Percentiles rank a stretch among this genome's conserved stretches.
Evolutionary conservation across 2,113 vertebrate species (phyloP).

Genomic region (Pristiophorus japonicus): DNA sequence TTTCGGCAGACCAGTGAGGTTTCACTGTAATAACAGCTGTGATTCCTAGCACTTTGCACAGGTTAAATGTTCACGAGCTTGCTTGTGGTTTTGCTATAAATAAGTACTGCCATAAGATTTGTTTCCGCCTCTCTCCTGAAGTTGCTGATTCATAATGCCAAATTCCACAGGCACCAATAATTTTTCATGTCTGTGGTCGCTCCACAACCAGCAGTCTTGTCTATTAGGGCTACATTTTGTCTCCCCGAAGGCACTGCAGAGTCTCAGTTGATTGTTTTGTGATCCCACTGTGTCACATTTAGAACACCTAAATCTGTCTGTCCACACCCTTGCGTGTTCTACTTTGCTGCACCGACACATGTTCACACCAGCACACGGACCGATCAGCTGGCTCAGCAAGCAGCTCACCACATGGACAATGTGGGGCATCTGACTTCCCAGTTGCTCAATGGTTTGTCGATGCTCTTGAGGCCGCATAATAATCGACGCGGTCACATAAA

Average conservation of each 20-base stretch:
- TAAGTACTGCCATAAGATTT: background rate
- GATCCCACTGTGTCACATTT: background rate
- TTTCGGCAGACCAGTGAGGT: background rate
- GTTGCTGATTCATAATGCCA: background rate
- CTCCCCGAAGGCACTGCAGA: background rate
- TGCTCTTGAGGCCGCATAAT: background rate
- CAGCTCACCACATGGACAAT: background rate
- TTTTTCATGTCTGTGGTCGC: background rate
- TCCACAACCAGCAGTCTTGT: background rate
- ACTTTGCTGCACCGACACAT: background rate
- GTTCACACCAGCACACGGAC: too few relatives aligned
- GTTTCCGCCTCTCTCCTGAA: background rate
- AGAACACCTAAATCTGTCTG: background rate
- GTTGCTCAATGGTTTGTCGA: background rate
- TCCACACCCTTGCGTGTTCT: background rate
- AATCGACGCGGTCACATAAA: background rate
- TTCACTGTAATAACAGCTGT: background rate
- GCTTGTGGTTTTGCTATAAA: slow-evolving; percentile 1
- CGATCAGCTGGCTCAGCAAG: background rate
- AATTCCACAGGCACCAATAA: background rate
- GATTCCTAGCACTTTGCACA: background rate
- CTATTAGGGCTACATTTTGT: background rate
- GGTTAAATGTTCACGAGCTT: background rate
- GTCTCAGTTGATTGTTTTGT: background rate
- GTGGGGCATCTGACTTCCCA: background rate